phyloP scores from a whole-genome alignment of 35 echinoderm and acorn worm genomes.

The Ptychodera flava region DNA sequence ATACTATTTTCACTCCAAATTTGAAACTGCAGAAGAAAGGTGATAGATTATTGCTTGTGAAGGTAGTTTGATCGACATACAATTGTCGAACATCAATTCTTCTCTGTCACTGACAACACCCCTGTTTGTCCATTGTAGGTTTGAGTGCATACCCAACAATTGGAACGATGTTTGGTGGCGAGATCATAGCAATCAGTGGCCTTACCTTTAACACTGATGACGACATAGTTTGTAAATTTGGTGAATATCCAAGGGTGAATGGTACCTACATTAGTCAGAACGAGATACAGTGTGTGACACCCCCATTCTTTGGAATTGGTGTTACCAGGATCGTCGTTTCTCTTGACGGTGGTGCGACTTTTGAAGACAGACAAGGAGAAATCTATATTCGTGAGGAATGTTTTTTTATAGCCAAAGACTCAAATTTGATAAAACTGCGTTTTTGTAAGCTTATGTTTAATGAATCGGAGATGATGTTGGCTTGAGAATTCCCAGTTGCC shows the following conservation, averaged over 20 bases:
- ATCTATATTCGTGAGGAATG: not conserved
- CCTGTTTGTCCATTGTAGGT: too few species aligned
- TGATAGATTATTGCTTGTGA: too few species aligned
- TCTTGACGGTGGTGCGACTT: not conserved
- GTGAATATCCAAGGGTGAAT: not conserved
- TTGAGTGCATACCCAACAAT: not conserved
- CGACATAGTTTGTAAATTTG: not conserved
- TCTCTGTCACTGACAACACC: too few species aligned
- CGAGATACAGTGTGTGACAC: not conserved
- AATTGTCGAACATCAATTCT: too few species aligned
- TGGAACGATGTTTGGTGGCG: not conserved
- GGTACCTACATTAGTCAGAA: not conserved
- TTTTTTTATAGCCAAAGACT: too few species aligned
- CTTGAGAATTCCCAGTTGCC: too few species aligned
- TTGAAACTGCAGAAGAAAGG: too few species aligned
- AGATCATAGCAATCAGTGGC: not conserved
- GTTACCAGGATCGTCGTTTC: not conserved
- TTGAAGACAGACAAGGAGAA: not conserved
- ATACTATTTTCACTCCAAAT: too few species aligned
- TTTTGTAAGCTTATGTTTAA: too few species aligned
- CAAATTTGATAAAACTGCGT: too few species aligned
- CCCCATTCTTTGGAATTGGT: not conserved
- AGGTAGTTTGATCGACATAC: too few species aligned
- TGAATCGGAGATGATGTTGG: too few species aligned
- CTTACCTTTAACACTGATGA: not conserved